Base-by-base conservation (phyloP, 2,888 invertebrate genomes). In the Argyresthia goedartella region DNA sequence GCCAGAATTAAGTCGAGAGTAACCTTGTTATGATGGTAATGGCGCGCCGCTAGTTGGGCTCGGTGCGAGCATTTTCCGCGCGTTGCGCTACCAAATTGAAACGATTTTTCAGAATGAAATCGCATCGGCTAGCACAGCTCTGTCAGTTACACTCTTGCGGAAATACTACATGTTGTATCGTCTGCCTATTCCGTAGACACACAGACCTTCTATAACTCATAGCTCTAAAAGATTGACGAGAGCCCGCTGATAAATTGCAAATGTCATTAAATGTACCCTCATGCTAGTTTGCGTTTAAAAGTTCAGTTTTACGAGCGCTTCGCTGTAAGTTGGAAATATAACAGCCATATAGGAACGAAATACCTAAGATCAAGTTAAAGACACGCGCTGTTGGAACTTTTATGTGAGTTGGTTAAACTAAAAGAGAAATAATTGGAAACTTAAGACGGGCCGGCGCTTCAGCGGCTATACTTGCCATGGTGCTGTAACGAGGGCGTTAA, bases 361-460 rank as follows among this genome's bases (percentile, higher is more conserved):
- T 57, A 62, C 63, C 58, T 59, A 56, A 55, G 61, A 64, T 64
- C 62, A 61, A 64, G 63, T 63, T 64, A 66, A 73, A 71, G 74
- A 73, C 73, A 73, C 68, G 66, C 67, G 73, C 63, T 68, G 69
- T 73, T 68, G 66, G 64, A 85, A 84, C 73, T 85, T 85, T 84
- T 82, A 81, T 81, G 78, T 73, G 78, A 82, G 76, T 81, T 81
- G 67, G 73, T 71, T 75, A 68, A 79, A 78, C 73, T 76, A 63
- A 68, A 73, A 71, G 76, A 71, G 73, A 76, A 81, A 76, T 82
- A 81, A 84, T 85, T 84, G 82, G 80, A 84, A 84, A 81, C 73
- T 76, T 65, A 70, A 79, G 75, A 73, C 69, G 67, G 67, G 49
- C 33, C 41, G n/a, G 50, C 14, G 36, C 36, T 39, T n/a, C 39